Conservation (phyloP, 2,797 vertebrate species). For the Alauda arvensis region DNA sequence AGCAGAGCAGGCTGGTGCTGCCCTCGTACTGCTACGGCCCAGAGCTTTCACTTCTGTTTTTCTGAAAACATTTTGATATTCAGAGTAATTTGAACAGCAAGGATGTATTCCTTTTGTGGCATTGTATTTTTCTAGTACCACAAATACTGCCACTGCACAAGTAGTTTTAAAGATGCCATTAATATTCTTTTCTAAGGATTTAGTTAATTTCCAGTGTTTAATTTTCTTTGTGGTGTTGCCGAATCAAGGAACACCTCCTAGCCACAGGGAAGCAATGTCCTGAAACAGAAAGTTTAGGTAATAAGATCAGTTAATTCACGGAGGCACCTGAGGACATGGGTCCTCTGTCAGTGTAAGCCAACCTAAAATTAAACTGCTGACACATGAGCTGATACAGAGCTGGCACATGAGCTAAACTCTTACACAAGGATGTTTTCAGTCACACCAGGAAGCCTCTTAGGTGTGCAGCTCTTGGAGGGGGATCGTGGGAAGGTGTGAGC, state of each 20-base stretch:
- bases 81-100: not conserved
- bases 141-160: not conserved
- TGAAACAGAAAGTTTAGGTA: not conserved
- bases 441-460: not conserved
- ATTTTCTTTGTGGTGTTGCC: not conserved
- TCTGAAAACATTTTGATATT: not conserved
- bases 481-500: not conserved
- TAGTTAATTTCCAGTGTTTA: not conserved
- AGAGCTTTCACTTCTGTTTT: not conserved
- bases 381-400: not conserved
- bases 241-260: not conserved
- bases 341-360: not conserved
- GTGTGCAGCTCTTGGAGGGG: not conserved
- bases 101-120: not conserved
- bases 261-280: not conserved
- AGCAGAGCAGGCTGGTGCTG: not conserved
- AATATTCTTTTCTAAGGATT: not conserved
- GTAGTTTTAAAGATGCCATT: not conserved
- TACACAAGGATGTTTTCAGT: not conserved
- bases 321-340: not conserved
- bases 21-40: fast-evolving
- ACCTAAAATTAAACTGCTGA: not conserved
- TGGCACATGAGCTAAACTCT: not conserved
- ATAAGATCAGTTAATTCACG: not conserved
- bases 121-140: not conserved